Conservation (phyloP, 2,797 vertebrate genomes). For the Chrysocyon brachyurus region DNA sequence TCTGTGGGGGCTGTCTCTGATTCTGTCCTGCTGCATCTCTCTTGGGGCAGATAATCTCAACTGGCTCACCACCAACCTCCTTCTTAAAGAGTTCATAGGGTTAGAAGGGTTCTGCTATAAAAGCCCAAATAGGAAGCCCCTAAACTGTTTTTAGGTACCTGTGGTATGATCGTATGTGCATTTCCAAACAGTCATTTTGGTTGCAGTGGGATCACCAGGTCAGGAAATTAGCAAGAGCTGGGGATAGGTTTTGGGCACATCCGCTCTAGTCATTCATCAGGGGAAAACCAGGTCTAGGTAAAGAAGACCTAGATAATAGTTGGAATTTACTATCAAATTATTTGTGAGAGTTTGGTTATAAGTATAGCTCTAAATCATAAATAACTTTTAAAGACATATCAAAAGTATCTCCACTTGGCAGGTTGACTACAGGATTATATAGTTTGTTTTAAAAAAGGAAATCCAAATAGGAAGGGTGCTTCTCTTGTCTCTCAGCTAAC, state of each 20-base stretch:
- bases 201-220: not conserved
- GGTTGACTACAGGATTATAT: not conserved
- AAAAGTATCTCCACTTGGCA: not conserved
- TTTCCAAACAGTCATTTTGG: not conserved
- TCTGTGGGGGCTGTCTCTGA: not conserved
- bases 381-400: not conserved
- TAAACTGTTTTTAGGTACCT: not conserved
- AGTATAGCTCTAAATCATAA: not conserved
- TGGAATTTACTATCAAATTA: not conserved
- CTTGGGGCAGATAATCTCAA: not conserved
- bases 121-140: not conserved
- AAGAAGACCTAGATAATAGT: not conserved
- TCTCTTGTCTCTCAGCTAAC: not conserved
- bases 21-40: not conserved
- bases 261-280: not conserved
- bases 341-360: not conserved
- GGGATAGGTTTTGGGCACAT: not conserved
- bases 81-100: not conserved
- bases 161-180: not conserved
- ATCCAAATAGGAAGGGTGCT: not conserved
- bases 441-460: not conserved
- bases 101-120: not conserved
- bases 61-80: not conserved
- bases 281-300: not conserved
- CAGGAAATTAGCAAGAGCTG: not conserved